Percentiles rank a stretch among this genome's conserved stretches.
These are phyloP conservation scores for Lasioglossum zephyrum DNA, from an alignment of 2,888 invertebrate species.

Conservation along the genomic window DNA sequence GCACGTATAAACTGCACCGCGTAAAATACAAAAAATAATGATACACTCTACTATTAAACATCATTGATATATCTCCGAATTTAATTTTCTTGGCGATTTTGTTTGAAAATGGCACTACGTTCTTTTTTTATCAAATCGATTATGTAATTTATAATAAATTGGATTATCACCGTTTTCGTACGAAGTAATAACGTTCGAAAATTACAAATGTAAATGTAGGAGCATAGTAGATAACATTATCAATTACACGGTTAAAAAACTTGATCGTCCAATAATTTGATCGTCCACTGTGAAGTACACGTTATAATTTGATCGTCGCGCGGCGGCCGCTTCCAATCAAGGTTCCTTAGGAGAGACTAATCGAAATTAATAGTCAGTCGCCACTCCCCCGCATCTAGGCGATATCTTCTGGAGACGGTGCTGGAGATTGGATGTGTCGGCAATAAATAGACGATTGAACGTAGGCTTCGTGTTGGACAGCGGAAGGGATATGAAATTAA, in stretches of 20 bases:
- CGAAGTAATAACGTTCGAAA: not conserved
- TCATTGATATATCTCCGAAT: not conserved
- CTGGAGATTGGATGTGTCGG: constrained; percentile 80
- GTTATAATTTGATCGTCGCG: constrained; percentile 56
- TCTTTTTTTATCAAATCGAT: not conserved
- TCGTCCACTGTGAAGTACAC: not conserved
- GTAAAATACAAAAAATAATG: not conserved
- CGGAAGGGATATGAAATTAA: constrained; percentile 84
- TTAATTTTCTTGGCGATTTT: not conserved
- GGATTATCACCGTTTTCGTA: not conserved
- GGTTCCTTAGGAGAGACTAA: constrained; percentile 68
- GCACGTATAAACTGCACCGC: not conserved
- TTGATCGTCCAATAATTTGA: not conserved
- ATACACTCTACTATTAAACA: not conserved
- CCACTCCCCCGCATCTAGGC: constrained; percentile 81
- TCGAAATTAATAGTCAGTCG: constrained; percentile 77
- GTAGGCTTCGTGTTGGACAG: constrained; percentile 71
- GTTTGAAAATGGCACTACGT: not conserved
- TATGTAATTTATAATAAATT: not conserved
- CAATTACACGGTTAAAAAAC: not conserved
- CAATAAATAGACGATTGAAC: constrained; percentile 84
- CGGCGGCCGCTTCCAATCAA: constrained; percentile 72
- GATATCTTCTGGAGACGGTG: constrained; percentile 78
- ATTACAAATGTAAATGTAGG: not conserved
- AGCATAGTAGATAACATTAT: not conserved